Percentiles rank a stretch among this genome's conserved stretches.
Conservation (phyloP, 2,888 invertebrate species). For the Stenodera caucasica region DNA sequence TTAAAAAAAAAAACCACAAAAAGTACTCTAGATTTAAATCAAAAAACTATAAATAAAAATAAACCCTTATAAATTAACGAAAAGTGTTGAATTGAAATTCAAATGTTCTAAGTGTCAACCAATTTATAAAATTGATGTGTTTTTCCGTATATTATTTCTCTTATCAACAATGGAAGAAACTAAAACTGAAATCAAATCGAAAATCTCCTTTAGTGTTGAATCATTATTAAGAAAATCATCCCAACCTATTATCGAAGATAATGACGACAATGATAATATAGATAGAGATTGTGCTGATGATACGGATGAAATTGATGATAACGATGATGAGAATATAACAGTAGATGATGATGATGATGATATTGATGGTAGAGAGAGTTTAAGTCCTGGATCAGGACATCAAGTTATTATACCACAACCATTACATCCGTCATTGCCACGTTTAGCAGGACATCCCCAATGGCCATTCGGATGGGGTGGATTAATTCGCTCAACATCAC, state of each 20-base stretch:
- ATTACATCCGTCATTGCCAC: constrained; percentile 63
- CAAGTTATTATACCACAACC: constrained; percentile 71
- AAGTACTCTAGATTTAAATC: background rate
- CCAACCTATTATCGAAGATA: constrained; percentile 23
- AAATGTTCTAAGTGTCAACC: background rate
- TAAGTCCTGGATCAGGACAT: constrained; percentile 59
- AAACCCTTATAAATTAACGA: background rate
- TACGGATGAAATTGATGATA: constrained; percentile 50
- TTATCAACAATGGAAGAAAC: constrained; percentile 49
- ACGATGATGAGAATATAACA: constrained; percentile 47
- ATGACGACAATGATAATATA: constrained; percentile 32
- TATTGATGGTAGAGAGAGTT: constrained; percentile 53
- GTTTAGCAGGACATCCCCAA: constrained; percentile 61
- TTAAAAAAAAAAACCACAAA: background rate
- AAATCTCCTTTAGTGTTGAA: constrained; percentile 76
- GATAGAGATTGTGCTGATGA: constrained; percentile 51
- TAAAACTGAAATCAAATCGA: constrained; percentile 59
- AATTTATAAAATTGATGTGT: constrained; percentile 3
- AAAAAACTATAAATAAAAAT: background rate
- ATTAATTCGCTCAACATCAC: constrained; percentile 64
- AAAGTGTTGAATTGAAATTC: background rate
- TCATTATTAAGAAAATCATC: constrained; percentile 59
- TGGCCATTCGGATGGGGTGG: constrained; percentile 70
- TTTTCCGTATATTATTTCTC: constrained; percentile 12
- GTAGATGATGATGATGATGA: constrained; percentile 51